Base-by-base conservation (phyloP, 1,140 invertebrate species). In the Ostrea denselamellosa region DNA sequence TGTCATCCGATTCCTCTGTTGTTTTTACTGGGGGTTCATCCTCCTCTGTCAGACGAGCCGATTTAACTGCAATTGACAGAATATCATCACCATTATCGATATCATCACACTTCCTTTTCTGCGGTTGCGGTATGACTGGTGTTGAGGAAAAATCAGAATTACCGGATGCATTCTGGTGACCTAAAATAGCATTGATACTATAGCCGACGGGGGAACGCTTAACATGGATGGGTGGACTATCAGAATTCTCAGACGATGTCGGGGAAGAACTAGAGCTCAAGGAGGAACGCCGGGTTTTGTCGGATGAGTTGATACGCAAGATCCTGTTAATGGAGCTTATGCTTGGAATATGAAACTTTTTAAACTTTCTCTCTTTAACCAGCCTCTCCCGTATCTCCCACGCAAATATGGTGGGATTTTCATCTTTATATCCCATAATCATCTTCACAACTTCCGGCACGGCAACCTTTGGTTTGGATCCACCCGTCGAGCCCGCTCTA, bases 331-430 rank as follows among this genome's bases (percentile, higher is more conserved):
- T 83, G 53, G 82, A 83, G 44, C 82, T 83, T 10, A 83, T 83
- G 19, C 82, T 83, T n/a, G 82, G 82, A 10, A 83, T 44, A 4
- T 83, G 53, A 14, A 53, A 53, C n/a, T 53, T 83, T n/a, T 17
- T 83, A 83, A 34, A 53, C 19, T 19, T 54, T n/a, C 82, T 52
- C 51, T 83, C 82, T 83, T 98, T 97, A 85, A 99, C 96, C 91
- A 99, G 96, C 95, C 98, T 96, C 95, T 99, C 98, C 82, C 99
- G 96, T 92, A 99, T 99, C 95, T 99, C 99, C 99, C 99, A 99
- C 7, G 99, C 99, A 94, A 99, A 99, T 98, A 99, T 99, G 28
- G 99, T 99, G 0, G 99, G 99, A 95, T 99, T 99, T 95, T 99
- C 98, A 88, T 98, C 96, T 95, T 99, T 99, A 96, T 99, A 99